Conservation (phyloP, 1,140 invertebrate species). For the Diploscapter pachys region DNA sequence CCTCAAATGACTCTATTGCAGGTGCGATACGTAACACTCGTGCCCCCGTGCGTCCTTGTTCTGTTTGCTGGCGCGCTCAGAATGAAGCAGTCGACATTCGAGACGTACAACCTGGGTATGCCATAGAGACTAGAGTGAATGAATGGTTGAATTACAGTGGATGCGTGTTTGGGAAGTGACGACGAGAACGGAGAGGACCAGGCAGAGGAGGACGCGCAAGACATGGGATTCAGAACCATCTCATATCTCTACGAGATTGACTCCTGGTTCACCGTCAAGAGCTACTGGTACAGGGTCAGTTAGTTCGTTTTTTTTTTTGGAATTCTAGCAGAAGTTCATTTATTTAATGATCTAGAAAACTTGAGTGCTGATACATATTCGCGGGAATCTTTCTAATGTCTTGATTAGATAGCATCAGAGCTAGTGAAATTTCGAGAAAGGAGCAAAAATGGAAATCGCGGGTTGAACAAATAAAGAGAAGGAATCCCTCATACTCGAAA, state of each 20-base stretch:
- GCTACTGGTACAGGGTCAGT: not conserved
- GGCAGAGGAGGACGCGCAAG: not conserved
- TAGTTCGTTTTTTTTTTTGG: constrained; percentile 16
- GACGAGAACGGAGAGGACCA: not conserved
- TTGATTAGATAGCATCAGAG: not conserved
- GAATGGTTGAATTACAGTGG: not conserved
- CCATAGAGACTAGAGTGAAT: constrained; percentile 20
- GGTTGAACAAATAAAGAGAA: not conserved
- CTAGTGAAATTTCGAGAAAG: not conserved
- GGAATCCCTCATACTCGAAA: not conserved
- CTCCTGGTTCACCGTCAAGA: not conserved
- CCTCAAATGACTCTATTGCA: constrained; percentile 21
- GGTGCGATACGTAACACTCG: constrained; percentile 50
- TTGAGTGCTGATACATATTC: not conserved
- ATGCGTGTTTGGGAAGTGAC: constrained; percentile 5
- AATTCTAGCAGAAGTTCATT: not conserved
- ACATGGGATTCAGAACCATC: not conserved
- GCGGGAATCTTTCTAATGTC: no score
- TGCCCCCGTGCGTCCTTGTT: constrained; percentile 44
- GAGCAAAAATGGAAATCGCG: not conserved
- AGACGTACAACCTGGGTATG: constrained; percentile 43
- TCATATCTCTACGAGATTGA: not conserved
- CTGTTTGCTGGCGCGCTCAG: constrained; percentile 45
- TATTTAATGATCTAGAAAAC: not conserved
- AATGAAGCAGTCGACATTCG: constrained; percentile 11